These are phyloP conservation scores for Myxocyprinus asiaticus DNA, from an alignment of 2,113 vertebrate species.

Conservation along the genomic window DNA sequence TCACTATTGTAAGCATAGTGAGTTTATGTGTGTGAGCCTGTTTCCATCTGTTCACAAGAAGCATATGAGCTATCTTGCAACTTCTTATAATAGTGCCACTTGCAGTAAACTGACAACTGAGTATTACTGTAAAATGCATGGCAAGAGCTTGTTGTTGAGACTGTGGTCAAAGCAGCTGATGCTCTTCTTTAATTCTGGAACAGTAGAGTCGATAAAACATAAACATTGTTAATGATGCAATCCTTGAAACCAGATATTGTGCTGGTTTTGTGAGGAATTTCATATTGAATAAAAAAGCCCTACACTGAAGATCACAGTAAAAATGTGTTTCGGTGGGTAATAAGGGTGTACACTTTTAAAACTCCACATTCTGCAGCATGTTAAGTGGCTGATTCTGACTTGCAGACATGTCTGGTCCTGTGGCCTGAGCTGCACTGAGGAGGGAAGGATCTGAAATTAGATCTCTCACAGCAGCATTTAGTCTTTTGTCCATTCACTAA, in stretches of 20 bases:
- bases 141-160: background rate
- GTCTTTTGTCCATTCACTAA: slow-evolving; percentile 43
- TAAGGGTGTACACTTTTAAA: slow-evolving; percentile 11
- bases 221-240: background rate
- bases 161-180: background rate
- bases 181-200: background rate
- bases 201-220: too few species aligned
- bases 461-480: slow-evolving; percentile 63
- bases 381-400: slow-evolving; percentile 44
- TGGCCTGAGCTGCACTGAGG: slow-evolving; percentile 59
- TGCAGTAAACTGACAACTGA: background rate
- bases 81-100: background rate
- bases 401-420: slow-evolving; percentile 77
- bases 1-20: background rate
- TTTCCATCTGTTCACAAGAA: background rate
- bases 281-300: background rate
- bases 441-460: slow-evolving; percentile 53
- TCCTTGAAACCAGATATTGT: background rate
- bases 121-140: background rate
- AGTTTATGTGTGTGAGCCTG: background rate
- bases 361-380: slow-evolving; percentile 40
- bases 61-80: too few species aligned
- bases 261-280: background rate
- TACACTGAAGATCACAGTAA: background rate
- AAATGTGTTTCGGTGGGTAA: background rate